Percentiles rank a stretch among this genome's conserved stretches.
phyloP scores from a whole-genome alignment of 2,797 vertebrate genomes.

The Enteromius fasciolatus region DNA sequence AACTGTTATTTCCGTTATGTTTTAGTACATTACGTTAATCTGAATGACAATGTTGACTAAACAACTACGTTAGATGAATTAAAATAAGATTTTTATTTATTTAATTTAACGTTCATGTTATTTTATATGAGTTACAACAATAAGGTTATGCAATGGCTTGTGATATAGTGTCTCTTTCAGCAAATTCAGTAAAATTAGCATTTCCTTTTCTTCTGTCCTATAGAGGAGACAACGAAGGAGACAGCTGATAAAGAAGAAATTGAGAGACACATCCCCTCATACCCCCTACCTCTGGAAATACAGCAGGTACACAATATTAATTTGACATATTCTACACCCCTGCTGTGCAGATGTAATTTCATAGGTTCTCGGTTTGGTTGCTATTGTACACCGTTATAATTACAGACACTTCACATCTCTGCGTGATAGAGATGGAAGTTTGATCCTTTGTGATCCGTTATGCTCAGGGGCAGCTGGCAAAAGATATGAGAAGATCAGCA shows the following conservation, averaged over 20 bases:
- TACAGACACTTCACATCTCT: not conserved
- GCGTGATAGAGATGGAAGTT: slow-evolving; percentile 2
- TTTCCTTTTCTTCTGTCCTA: not conserved
- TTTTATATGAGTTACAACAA: not conserved
- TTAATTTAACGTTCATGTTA: not conserved
- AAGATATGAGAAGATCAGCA: slow-evolving; percentile 21
- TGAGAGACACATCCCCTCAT: slow-evolving; percentile 74
- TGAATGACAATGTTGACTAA: not conserved
- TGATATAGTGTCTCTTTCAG: not conserved
- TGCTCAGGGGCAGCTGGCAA: slow-evolving; percentile 18
- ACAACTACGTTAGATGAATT: not conserved
- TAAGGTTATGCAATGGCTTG: not conserved
- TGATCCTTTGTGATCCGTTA: slow-evolving; percentile 22
- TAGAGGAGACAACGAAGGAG: slow-evolving; percentile 11
- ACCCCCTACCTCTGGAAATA: slow-evolving; percentile 86
- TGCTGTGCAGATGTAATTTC: slow-evolving; percentile 29
- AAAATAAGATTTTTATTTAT: not conserved
- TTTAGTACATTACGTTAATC: not conserved
- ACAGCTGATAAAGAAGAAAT: slow-evolving; percentile 65
- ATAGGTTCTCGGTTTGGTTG: slow-evolving; percentile 25
- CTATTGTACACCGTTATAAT: not conserved
- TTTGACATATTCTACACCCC: slow-evolving; percentile 17
- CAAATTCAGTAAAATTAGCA: slow-evolving; percentile 18
- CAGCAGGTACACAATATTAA: slow-evolving; percentile 77
- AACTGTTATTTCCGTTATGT: not conserved